These are phyloP conservation scores for Trypoxylus dichotomus DNA, from an alignment of 1,140 invertebrate genomes.

Conservation along the genomic window DNA sequence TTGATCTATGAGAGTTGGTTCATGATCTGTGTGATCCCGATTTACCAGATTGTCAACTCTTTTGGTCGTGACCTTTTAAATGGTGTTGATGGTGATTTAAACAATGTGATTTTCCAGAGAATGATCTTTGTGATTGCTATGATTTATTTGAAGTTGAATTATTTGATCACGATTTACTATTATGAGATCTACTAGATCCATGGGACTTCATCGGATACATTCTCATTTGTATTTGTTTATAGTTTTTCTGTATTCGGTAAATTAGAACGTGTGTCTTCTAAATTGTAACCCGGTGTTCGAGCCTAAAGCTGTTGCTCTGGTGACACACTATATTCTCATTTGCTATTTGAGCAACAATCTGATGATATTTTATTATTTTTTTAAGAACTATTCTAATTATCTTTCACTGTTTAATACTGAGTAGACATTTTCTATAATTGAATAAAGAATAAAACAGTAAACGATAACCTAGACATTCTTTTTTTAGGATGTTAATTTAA, in stretches of 20 bases:
- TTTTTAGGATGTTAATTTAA: too few relatives aligned
- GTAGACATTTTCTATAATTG: too few relatives aligned
- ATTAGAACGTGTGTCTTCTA: slow-evolving; percentile 38
- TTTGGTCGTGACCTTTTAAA: slow-evolving; percentile 34
- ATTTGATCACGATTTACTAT: slow-evolving; percentile 28
- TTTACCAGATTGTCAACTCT: slow-evolving; percentile 34
- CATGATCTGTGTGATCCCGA: slow-evolving; percentile 33
- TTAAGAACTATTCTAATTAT: too few relatives aligned
- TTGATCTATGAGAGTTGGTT: slow-evolving; percentile 36
- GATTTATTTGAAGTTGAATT: slow-evolving; percentile 21
- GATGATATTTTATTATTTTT: slow-evolving; percentile 29
- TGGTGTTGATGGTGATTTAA: slow-evolving; percentile 35
- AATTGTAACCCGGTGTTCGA: slow-evolving; percentile 38
- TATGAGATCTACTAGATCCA: slow-evolving; percentile 24
- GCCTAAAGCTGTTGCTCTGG: slow-evolving; percentile 34
- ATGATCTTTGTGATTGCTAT: slow-evolving; percentile 38
- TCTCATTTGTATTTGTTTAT: background rate
- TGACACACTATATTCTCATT: slow-evolving; percentile 35
- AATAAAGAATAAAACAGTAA: too few relatives aligned
- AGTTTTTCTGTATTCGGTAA: slow-evolving; percentile 31
- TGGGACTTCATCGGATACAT: background rate
- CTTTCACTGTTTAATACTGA: too few relatives aligned
- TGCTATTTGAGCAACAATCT: slow-evolving; percentile 33
- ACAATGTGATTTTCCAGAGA: slow-evolving; percentile 30
- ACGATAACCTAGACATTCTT: too few relatives aligned